Conservation (phyloP, 2,113 vertebrate species). For the Columba janthina region DNA sequence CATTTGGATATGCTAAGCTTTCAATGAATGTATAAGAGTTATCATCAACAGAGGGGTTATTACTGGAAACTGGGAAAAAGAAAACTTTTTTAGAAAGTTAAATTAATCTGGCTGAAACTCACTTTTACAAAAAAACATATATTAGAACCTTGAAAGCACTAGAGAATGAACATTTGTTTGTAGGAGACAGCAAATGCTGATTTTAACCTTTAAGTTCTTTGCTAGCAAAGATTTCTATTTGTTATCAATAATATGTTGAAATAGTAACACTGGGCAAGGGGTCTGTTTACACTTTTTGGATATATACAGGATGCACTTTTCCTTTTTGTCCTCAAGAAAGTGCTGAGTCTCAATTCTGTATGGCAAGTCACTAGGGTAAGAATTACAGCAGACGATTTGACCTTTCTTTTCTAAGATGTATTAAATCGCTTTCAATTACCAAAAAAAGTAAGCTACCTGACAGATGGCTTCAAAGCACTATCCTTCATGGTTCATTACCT, state of each 20-base stretch:
- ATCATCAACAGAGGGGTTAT: neutral
- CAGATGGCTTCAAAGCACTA: conserved; percentile 40
- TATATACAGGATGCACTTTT: neutral
- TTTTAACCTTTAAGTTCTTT: neutral
- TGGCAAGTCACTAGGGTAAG: neutral
- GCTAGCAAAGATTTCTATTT: neutral
- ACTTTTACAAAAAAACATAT: neutral
- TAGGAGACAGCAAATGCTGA: neutral
- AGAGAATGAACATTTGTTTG: neutral
- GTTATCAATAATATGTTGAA: neutral
- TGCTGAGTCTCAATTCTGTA: neutral
- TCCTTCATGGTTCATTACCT: conserved; percentile 37
- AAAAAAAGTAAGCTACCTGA: neutral
- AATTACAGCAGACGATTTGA: neutral
- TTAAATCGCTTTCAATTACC: conserved; percentile 23
- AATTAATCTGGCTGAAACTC: neutral
- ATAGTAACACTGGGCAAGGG: neutral
- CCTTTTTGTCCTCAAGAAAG: neutral
- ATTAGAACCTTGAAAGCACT: neutral
- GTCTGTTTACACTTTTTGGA: neutral
- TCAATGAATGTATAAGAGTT: neutral
- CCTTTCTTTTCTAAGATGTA: neutral
- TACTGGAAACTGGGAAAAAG: neutral
- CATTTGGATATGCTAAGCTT: neutral
- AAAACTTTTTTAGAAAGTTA: neutral